A percentile compares a stretch with the other conserved stretches of the same genome.
Evolutionary conservation across 1,140 invertebrate genomes (phyloP).

Genomic region (Carposina sasakii): DNA sequence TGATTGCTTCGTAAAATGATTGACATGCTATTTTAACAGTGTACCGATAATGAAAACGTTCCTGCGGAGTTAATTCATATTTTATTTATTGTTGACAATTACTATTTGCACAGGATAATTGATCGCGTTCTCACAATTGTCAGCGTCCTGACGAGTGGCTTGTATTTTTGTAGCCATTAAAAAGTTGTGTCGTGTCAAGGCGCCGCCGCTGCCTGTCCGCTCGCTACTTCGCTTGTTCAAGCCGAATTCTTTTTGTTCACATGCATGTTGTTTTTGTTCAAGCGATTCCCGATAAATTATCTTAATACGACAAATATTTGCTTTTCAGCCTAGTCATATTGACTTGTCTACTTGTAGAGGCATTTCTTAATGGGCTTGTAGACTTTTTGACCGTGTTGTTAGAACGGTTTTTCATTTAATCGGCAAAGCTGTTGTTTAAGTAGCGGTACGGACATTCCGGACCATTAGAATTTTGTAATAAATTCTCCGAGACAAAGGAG

Average conservation of each 20-base stretch:
- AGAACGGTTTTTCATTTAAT: constrained; percentile 37
- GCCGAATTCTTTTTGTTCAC: constrained; percentile 33
- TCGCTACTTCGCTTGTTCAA: constrained; percentile 40
- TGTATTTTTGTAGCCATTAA: constrained; percentile 48
- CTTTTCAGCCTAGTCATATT: constrained; percentile 36
- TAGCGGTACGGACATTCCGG: constrained; percentile 46
- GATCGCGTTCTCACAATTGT: constrained; percentile 71
- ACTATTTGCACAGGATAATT: constrained; percentile 67
- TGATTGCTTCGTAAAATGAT: constrained; percentile 67
- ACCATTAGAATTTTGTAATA: constrained; percentile 20
- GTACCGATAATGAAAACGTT: constrained; percentile 64
- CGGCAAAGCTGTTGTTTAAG: constrained; percentile 35
- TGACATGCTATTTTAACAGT: constrained; percentile 62
- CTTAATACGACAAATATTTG: constrained; percentile 61
- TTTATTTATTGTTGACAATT: constrained; percentile 65
- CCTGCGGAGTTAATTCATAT: constrained; percentile 46
- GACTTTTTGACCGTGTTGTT: constrained; percentile 35
- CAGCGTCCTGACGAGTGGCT: constrained; percentile 53
- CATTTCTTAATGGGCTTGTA: constrained; percentile 40
- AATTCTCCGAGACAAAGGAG: too few relatives aligned
- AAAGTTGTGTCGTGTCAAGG: constrained; percentile 46
- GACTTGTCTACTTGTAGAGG: constrained; percentile 32
- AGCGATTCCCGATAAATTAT: constrained; percentile 49
- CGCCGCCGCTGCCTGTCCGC: constrained; percentile 41
- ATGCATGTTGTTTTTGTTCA: constrained; percentile 38